Evolutionary conservation across 2,888 invertebrate genomes (phyloP).

Genomic region (Abscondita cerata): DNA sequence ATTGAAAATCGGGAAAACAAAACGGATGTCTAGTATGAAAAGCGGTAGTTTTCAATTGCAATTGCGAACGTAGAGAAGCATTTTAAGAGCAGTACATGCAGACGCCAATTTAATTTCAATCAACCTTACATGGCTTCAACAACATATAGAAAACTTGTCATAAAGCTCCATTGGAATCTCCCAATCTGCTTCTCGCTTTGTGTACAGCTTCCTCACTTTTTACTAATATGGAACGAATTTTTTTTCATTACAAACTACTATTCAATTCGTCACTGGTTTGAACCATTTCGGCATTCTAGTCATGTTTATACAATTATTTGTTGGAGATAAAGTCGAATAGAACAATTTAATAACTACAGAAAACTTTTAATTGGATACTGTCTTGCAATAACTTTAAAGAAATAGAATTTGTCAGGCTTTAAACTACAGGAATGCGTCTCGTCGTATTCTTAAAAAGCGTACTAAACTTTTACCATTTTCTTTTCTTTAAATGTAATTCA

Average conservation of each 20-base stretch:
- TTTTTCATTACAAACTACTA: too few species aligned
- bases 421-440: neutral
- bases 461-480: neutral
- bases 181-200: slow-evolving; percentile 22
- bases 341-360: slow-evolving; percentile 12
- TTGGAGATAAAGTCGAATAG: neutral
- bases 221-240: slow-evolving; percentile 7
- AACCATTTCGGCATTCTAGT: too few species aligned
- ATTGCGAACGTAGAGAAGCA: slow-evolving; percentile 24
- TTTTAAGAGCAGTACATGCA: slow-evolving; percentile 27
- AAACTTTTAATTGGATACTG: slow-evolving; percentile 16
- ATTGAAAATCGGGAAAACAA: slow-evolving; percentile 15
- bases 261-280: too few species aligned
- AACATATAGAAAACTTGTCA: slow-evolving; percentile 26
- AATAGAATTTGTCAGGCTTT: slow-evolving; percentile 8
- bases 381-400: slow-evolving; percentile 5
- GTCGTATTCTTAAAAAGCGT: neutral
- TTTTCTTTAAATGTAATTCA: too few species aligned
- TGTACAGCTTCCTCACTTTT: slow-evolving; percentile 10
- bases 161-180: slow-evolving; percentile 26
- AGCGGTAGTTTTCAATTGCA: slow-evolving; percentile 19
- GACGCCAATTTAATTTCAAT: slow-evolving; percentile 32
- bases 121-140: slow-evolving; percentile 28
- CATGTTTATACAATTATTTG: slow-evolving; percentile 6
- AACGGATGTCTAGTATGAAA: slow-evolving; percentile 18